phyloP scores from a whole-genome alignment of 2,888 invertebrate genomes.

The Pardosa pseudoannulata region DNA sequence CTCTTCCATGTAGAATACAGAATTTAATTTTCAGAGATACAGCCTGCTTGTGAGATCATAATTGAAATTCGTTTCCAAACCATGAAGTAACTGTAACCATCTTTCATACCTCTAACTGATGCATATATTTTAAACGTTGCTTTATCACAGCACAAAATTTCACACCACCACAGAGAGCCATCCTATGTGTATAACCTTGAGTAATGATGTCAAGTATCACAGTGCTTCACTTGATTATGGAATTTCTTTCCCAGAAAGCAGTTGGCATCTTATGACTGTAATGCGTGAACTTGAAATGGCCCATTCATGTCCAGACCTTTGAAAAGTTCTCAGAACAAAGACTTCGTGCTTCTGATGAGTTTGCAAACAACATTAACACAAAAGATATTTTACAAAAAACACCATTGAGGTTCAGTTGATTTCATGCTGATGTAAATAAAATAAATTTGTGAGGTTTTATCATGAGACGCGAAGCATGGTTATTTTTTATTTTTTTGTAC shows the following conservation, averaged over 20 bases:
- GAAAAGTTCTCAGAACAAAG: background rate
- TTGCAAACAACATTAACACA: background rate
- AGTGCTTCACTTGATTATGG: constrained; percentile 31
- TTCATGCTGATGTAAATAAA: constrained; percentile 9
- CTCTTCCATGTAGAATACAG: too few species aligned
- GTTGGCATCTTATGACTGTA: constrained; percentile 12
- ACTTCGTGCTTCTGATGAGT: background rate
- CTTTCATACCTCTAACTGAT: background rate
- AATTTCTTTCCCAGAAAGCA: background rate
- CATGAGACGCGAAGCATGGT: background rate
- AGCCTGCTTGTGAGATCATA: background rate
- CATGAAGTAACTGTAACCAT: background rate
- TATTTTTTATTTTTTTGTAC: background rate
- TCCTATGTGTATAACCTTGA: constrained; percentile 28
- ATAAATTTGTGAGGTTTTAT: constrained; percentile 13
- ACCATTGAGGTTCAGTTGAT: background rate
- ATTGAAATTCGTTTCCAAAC: constrained; percentile 3
- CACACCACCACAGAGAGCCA: constrained; percentile 39
- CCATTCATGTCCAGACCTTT: background rate
- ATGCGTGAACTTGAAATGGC: background rate
- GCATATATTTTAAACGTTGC: constrained; percentile 24
- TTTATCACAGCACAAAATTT: constrained; percentile 71
- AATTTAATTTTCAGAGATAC: too few species aligned
- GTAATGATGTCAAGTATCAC: constrained; percentile 45
- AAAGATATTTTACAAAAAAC: background rate